Base-by-base conservation (phyloP, 2,888 invertebrate species). In the Auanema sp. region DNA sequence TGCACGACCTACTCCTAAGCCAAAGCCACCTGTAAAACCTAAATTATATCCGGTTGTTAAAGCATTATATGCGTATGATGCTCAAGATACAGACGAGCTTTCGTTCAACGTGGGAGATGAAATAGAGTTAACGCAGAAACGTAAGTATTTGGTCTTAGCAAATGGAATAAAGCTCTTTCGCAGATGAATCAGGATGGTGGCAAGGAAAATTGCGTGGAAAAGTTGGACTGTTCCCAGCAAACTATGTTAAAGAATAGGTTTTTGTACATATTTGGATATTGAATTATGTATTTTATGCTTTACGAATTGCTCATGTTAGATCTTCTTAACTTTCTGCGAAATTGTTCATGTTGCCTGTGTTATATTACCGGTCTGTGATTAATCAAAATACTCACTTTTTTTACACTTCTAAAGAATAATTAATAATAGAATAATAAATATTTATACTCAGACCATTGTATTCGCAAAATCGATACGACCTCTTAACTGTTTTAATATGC, bases 101-200 rank as follows among this genome's bases (percentile, higher is more conserved):
- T 86, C 86, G 57, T 87, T 90, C 66, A 86, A 86, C 58, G 88
- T 88, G 71, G 89, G 88, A 21, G 89, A 89, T 61, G 80, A 87
- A 42, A 86, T 90, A 63, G 89, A 89, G 68, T 86, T 90, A 54
- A 80, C 89, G 18, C 87, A 87, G 81, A 88, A 89, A 85, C 86
- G 88, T 88, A 76, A 83, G 85, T 41, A n/a, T n/a, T n/a, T n/a
- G n/a, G n/a, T n/a, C n/a, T n/a, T 6, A 11, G 23, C 14, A 14
- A 4, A 12, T 4, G 23, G 3, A 24, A 24, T 58, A 74, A 56
- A 84, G n/a, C n/a, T n/a, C n/a, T n/a, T n/a, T n/a, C n/a, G n/a
- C n/a, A 89, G 89, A 89, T 83, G 87, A 87, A 40, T 87, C 88
- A 18, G 89, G 89, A n/a, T 90, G 90, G 90, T 90, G 89, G 89